Conservation (phyloP, 2,888 invertebrate genomes). For the Hydraecia micacea region DNA sequence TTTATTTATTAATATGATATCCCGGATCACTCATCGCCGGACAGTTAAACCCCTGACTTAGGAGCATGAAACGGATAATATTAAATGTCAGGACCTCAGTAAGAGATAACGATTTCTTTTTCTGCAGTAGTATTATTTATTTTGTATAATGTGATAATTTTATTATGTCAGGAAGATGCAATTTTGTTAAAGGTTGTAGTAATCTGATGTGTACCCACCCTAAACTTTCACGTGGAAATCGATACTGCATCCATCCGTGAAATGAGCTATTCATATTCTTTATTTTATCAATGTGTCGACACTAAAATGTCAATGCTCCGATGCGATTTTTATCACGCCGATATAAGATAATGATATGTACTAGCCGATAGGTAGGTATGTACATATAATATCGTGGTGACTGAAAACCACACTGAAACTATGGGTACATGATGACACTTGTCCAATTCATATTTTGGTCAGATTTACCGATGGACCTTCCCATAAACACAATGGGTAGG, state of each 20-base stretch:
- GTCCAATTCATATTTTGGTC: neutral
- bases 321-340: conserved; percentile 64
- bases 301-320: conserved; percentile 68
- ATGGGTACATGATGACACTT: neutral
- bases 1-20: conserved; percentile 54
- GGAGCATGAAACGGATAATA: conserved; percentile 28
- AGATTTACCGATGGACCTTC: neutral
- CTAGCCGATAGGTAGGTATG: conserved; percentile 6
- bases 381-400: neutral
- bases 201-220: conserved; percentile 14
- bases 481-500: conserved; percentile 16
- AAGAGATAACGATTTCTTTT: neutral
- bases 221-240: conserved; percentile 37
- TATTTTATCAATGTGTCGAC: conserved; percentile 62
- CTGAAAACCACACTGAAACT: conserved; percentile 9
- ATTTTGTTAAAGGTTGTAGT: neutral
- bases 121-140: neutral
- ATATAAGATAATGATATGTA: conserved; percentile 42
- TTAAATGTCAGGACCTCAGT: neutral
- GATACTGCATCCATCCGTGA: conserved; percentile 41
- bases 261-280: conserved; percentile 61
- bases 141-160: neutral
- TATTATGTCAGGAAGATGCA: neutral
- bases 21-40: conserved; percentile 36
- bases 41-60: conserved; percentile 24